phyloP scores from a whole-genome alignment of 2,113 vertebrate species.

The Todiramphus chloris region DNA sequence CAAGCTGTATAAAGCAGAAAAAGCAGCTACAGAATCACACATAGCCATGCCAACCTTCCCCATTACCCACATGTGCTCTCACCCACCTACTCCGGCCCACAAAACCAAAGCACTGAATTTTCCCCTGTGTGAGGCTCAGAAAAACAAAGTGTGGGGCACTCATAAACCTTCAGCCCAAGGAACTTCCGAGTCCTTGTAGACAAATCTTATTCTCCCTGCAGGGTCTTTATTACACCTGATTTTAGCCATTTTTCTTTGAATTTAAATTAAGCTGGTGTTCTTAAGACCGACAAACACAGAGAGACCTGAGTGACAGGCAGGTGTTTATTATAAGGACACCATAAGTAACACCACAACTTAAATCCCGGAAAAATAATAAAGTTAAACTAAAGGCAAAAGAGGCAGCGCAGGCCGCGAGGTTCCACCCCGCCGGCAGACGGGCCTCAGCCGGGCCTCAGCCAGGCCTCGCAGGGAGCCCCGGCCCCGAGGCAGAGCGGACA shows the following conservation, averaged over 20 bases:
- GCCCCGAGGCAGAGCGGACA: background rate
- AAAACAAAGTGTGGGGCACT: background rate
- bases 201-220: rapidly evolving
- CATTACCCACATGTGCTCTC: rapidly evolving
- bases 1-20: too few relatives aligned
- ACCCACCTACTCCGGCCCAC: background rate
- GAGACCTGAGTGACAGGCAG: background rate
- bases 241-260: rapidly evolving
- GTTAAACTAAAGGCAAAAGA: background rate
- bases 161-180: background rate
- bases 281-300: rapidly evolving
- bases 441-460: background rate
- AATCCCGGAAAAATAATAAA: too few relatives aligned
- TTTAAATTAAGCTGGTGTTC: background rate
- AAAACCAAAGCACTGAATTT: rapidly evolving
- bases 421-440: background rate
- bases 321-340: rapidly evolving
- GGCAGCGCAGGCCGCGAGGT: background rate
- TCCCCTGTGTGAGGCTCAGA: rapidly evolving
- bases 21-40: too few relatives aligned
- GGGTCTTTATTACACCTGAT: rapidly evolving
- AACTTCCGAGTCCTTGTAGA: background rate
- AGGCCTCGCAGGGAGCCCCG: background rate
- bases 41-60: background rate
- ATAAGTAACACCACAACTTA: background rate